Evolutionary conservation across 2,797 vertebrate species (phyloP).

Genomic region (Pseudochirops corinnae): DNA sequence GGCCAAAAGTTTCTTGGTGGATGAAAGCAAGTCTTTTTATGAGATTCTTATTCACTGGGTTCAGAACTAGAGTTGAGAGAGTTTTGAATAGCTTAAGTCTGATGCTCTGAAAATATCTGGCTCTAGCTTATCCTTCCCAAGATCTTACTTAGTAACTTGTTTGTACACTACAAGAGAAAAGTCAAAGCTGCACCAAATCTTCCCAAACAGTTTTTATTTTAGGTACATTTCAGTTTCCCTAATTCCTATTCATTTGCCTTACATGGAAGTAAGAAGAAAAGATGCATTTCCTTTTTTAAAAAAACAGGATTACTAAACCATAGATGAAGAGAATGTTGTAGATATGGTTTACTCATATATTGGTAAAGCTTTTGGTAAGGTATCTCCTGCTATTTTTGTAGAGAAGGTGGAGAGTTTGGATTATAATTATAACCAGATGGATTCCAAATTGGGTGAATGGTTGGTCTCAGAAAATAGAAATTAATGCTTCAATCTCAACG

Average conservation of each 20-base stretch:
- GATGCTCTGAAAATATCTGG: not conserved
- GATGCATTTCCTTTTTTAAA: not conserved
- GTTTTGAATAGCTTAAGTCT: not conserved
- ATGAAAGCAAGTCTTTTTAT: not conserved
- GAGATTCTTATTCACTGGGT: not conserved
- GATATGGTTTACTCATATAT: not conserved
- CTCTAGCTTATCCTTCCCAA: not conserved
- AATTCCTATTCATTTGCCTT: not conserved
- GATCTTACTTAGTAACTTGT: not conserved
- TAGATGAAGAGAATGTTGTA: not conserved
- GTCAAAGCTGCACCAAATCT: not conserved
- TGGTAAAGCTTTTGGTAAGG: not conserved
- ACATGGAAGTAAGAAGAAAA: not conserved
- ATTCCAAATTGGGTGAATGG: not conserved
- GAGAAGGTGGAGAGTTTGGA: not conserved
- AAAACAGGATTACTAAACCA: not conserved
- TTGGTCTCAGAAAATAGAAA: not conserved
- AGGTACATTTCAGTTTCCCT: not conserved
- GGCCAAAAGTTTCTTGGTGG: not conserved
- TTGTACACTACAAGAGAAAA: not conserved
- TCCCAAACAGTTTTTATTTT: not conserved
- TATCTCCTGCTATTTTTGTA: not conserved
- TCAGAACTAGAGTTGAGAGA: not conserved
- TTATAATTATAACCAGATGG: not conserved
- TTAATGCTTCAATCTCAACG: not conserved